These are phyloP conservation scores for Onychomys leucogaster DNA, from an alignment of 2,797 vertebrate genomes.

Conservation along the genomic window DNA sequence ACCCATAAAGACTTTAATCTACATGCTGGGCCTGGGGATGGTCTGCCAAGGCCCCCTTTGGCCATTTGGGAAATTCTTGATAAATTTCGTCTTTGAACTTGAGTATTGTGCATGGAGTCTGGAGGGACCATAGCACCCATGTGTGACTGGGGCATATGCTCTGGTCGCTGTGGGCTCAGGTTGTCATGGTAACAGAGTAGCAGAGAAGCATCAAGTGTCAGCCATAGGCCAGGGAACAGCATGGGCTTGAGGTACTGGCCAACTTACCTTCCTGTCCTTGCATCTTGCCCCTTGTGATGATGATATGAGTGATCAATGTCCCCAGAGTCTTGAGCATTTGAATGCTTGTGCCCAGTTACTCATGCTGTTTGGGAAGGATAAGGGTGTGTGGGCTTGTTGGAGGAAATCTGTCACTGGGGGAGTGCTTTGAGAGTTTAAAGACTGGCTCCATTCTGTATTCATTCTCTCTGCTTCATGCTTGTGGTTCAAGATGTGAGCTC, in stretches of 20 bases:
- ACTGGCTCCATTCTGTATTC: not conserved
- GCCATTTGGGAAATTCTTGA: not conserved
- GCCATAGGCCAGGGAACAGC: not conserved
- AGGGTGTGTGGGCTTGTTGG: not conserved
- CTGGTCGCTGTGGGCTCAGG: not conserved
- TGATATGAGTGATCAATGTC: not conserved
- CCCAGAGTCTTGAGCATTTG: not conserved
- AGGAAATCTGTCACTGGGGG: not conserved
- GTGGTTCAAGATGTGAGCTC: not conserved
- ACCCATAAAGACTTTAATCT: not conserved
- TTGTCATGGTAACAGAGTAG: not conserved
- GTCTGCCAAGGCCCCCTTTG: not conserved
- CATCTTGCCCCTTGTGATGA: too few relatives aligned
- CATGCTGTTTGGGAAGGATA: not conserved
- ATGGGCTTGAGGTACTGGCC: not conserved
- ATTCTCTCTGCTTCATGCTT: not conserved
- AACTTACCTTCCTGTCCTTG: not conserved
- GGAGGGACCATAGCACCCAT: accelerated
- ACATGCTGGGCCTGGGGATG: not conserved
- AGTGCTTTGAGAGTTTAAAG: not conserved
- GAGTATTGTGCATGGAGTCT: not conserved
- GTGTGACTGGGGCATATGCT: too few relatives aligned
- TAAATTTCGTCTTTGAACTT: not conserved
- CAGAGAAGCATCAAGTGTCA: not conserved
- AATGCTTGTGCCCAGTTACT: not conserved